phyloP scores from a whole-genome alignment of 2,888 invertebrate species.

The Chymomyza caudatula region DNA sequence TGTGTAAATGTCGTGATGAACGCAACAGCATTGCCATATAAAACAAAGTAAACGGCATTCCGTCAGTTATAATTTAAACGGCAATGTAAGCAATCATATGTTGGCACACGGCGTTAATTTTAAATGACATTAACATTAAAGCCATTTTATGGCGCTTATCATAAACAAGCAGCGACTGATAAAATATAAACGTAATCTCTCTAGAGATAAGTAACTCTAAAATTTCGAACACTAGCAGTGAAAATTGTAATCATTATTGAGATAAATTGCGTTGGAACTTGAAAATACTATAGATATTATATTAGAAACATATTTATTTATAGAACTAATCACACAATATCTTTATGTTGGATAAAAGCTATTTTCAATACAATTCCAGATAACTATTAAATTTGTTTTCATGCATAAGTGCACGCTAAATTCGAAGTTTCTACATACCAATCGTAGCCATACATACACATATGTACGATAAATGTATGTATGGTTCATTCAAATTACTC shows the following conservation, averaged over 20 bases:
- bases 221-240: slow-evolving; percentile 45
- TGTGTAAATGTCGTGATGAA: slow-evolving; percentile 36
- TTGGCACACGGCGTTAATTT: no score
- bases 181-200: slow-evolving; percentile 60
- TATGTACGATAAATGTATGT: slow-evolving; percentile 15
- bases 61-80: slow-evolving; percentile 28
- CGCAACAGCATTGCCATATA: slow-evolving; percentile 42
- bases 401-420: neutral
- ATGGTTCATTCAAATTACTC: slow-evolving; percentile 54
- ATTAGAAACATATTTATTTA: neutral
- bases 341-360: neutral
- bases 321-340: neutral
- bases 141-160: slow-evolving; percentile 61
- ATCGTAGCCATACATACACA: slow-evolving; percentile 7
- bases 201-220: slow-evolving; percentile 46
- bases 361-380: no score
- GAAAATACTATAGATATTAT: no score
- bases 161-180: slow-evolving; percentile 50
- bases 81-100: no score
- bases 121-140: slow-evolving; percentile 62
- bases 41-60: slow-evolving; percentile 41
- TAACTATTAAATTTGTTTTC: no score
- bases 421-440: neutral
- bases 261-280: neutral
- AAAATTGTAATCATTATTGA: neutral